These are phyloP conservation scores for Nannospalax galili DNA, from an alignment of 2,113 vertebrate genomes.

Conservation along the genomic window DNA sequence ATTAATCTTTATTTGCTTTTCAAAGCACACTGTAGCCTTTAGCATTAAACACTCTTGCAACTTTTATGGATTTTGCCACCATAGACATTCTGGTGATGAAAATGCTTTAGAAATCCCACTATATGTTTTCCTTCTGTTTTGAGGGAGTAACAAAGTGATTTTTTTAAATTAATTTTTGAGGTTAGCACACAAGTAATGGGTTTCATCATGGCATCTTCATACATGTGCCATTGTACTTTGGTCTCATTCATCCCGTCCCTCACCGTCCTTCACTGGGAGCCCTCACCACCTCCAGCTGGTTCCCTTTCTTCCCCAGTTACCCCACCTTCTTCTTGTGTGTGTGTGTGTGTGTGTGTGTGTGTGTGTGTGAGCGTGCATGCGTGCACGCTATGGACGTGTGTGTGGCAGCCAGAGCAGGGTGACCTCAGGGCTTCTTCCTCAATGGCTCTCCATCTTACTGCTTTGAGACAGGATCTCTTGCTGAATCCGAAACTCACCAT, in stretches of 20 bases:
- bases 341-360: background rate
- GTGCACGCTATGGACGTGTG: too few relatives aligned
- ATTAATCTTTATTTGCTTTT: slow-evolving; percentile 21
- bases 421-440: background rate
- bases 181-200: background rate
- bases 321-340: background rate
- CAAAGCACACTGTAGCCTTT: background rate
- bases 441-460: background rate
- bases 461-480: background rate
- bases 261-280: background rate
- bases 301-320: background rate
- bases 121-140: background rate
- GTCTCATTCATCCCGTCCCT: background rate
- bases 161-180: background rate
- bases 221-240: background rate
- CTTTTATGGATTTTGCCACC: slow-evolving; percentile 8
- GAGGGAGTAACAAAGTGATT: background rate
- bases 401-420: background rate
- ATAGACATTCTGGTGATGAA: slow-evolving; percentile 4
- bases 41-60: background rate
- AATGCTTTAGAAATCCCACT: background rate
- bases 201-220: background rate
- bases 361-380: background rate
- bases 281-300: background rate
- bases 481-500: background rate